Evolutionary conservation across 1,140 invertebrate genomes (phyloP).

Genomic region (Hermatobates lingyangjiaoensis): DNA sequence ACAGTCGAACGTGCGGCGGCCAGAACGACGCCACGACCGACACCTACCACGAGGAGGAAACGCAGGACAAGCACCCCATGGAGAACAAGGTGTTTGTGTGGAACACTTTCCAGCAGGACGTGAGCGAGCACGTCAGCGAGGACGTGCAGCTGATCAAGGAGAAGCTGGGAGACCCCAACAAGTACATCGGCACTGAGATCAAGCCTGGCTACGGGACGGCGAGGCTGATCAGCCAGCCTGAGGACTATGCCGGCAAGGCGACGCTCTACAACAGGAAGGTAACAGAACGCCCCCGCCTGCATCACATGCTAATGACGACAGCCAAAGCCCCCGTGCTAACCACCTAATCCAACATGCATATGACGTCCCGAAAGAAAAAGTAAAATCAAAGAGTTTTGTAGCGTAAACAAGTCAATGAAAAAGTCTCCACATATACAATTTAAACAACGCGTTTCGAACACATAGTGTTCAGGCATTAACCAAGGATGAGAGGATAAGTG

Average conservation of each 20-base stretch:
- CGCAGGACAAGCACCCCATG: conserved; percentile 37
- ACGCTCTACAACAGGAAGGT: not conserved
- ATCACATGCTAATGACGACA: no score
- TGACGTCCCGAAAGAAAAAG: no score
- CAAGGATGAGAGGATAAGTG: no score
- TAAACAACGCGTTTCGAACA: no score
- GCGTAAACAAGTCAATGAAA: no score
- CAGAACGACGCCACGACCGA: conserved; percentile 17
- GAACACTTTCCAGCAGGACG: conserved; percentile 31
- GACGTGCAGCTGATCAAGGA: not conserved
- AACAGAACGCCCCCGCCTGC: no score
- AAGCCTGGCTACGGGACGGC: conserved; percentile 9
- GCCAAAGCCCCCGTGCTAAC: no score
- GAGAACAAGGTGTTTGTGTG: conserved; percentile 58
- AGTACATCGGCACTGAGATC: conserved; percentile 9
- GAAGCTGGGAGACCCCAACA: conserved; percentile 4
- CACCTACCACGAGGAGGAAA: conserved; percentile 12
- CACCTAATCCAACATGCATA: no score
- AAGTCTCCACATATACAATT: no score
- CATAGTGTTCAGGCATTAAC: no score
- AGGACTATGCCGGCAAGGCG: not conserved
- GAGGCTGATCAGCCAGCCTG: not conserved
- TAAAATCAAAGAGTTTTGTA: no score
- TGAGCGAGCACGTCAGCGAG: conserved; percentile 17
- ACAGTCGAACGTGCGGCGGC: conserved; percentile 44